Percentiles rank a stretch among this genome's conserved stretches.
Evolutionary conservation across 2,113 vertebrate species (phyloP).

Genomic region (Euleptes europaea): DNA sequence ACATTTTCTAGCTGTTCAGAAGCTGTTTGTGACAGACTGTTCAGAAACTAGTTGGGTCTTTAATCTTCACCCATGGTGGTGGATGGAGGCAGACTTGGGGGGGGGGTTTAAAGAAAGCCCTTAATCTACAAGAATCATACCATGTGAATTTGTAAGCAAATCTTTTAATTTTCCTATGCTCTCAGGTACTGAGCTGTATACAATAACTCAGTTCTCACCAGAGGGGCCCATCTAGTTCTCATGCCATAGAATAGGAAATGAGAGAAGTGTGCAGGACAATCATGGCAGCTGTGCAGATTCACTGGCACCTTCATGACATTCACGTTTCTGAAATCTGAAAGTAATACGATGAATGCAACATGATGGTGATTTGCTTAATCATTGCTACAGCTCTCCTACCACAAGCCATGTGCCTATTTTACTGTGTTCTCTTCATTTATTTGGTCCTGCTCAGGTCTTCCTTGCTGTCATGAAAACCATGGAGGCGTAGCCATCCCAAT

Average conservation of each 20-base stretch:
- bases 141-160: background rate
- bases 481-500: background rate
- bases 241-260: background rate
- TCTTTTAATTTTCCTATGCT: background rate
- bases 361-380: background rate
- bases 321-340: background rate
- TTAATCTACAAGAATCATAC: background rate
- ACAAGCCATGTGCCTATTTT: background rate
- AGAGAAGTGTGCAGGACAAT: background rate
- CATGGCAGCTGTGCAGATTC: background rate
- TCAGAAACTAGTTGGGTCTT: background rate
- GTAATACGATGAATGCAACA: background rate
- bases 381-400: background rate
- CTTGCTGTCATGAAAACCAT: background rate
- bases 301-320: background rate
- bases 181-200: background rate
- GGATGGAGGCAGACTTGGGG: background rate
- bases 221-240: background rate
- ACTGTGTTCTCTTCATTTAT: no score
- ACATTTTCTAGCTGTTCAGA: slow-evolving; percentile 11
- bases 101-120: background rate
- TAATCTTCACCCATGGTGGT: background rate
- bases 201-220: background rate
- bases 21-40: background rate
- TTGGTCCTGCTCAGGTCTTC: background rate